Conservation (phyloP, 2,797 vertebrate species). For the Coendou prehensilis region DNA sequence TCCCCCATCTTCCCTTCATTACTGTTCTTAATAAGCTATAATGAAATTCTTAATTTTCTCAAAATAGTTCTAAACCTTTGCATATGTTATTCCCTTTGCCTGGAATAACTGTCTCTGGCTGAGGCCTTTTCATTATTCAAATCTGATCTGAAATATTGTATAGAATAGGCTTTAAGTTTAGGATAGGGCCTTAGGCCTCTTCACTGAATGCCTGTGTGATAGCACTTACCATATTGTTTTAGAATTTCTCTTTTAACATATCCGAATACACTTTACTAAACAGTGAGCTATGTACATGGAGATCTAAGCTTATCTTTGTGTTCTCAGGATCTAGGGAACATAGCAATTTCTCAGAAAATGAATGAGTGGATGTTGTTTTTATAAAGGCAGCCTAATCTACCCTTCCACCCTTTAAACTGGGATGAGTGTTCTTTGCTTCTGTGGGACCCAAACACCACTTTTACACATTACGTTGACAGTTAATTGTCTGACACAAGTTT, state of each 20-base stretch:
- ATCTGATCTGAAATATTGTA: not conserved
- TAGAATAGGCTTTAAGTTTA: not conserved
- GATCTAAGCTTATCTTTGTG: conserved; percentile 16
- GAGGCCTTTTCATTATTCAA: conserved; percentile 7
- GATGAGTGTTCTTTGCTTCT: conserved; percentile 41
- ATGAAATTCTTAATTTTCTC: conserved; percentile 31
- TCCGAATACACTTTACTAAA: conserved; percentile 8
- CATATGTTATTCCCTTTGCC: not conserved
- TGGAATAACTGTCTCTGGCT: not conserved
- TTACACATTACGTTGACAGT: not conserved
- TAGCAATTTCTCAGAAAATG: conserved; percentile 14
- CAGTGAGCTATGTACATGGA: not conserved
- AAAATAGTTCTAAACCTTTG: conserved; percentile 32
- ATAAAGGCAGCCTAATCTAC: not conserved
- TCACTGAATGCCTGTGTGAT: not conserved
- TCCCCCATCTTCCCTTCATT: not conserved
- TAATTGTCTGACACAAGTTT: not conserved
- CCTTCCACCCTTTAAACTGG: not conserved
- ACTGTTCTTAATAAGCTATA: conserved; percentile 31
- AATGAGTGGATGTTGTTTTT: not conserved
- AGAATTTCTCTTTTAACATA: conserved; percentile 32
- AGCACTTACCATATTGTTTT: not conserved
- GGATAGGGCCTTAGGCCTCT: not conserved
- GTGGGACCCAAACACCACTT: not conserved
- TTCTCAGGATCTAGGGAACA: not conserved